phyloP scores from a whole-genome alignment of 2,888 invertebrate species.

The Acronicta leporina region DNA sequence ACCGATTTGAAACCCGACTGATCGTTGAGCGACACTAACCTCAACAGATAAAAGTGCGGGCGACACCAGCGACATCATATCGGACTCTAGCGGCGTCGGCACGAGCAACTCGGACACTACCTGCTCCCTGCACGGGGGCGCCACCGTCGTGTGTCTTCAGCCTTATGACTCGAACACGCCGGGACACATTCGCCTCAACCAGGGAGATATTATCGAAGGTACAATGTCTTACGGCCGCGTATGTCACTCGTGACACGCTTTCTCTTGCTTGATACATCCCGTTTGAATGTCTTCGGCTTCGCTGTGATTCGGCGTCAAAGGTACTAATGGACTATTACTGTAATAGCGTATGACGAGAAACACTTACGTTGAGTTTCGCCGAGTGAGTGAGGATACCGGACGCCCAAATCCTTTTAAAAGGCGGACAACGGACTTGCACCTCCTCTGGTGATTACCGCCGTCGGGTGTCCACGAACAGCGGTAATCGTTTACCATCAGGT shows the following conservation, averaged over 20 bases:
- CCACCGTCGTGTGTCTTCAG: conserved; percentile 96
- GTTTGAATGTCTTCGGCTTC: no score
- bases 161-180: conserved; percentile 92
- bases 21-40: conserved; percentile 62
- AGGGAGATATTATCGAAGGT: conserved; percentile 98
- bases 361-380: no score
- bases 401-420: no score
- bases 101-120: conserved; percentile 96
- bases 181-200: conserved; percentile 94
- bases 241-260: neutral
- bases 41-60: conserved; percentile 96
- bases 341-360: no score
- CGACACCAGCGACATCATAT: conserved; percentile 96
- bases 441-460: no score
- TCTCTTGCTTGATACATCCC: no score
- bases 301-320: neutral
- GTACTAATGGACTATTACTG: no score
- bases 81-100: conserved; percentile 97
- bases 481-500: no score
- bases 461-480: no score
- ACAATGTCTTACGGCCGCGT: conserved; percentile 30
- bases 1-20: conserved; percentile 49
- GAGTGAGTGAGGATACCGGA: no score
- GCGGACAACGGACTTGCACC: no score
- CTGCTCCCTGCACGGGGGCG: conserved; percentile 92